These are phyloP conservation scores for Salarias fasciatus DNA, from an alignment of 2,797 vertebrate genomes.

Conservation along the genomic window DNA sequence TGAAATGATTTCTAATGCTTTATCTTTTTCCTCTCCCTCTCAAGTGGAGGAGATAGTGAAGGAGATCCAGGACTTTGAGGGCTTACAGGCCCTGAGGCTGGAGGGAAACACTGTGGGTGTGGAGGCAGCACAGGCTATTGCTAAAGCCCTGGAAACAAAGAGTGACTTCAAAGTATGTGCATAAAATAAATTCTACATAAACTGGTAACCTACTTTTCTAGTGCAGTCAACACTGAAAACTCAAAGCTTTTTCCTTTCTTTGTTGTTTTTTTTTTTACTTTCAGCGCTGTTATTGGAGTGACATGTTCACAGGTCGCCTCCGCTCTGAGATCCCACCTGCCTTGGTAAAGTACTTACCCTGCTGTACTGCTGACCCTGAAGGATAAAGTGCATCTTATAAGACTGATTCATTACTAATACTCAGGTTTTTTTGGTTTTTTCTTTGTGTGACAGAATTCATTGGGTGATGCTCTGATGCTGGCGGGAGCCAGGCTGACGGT, in stretches of 20 bases:
- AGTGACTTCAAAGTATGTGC: constrained; percentile 87
- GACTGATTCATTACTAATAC: neutral
- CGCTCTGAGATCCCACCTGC: constrained; percentile 95
- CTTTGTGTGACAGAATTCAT: constrained; percentile 81
- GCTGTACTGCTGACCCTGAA: neutral
- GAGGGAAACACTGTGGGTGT: constrained; percentile 97
- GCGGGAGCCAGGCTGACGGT: constrained; percentile 92
- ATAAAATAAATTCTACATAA: too few relatives aligned
- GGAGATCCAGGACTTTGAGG: constrained; percentile 89
- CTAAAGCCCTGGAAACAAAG: constrained; percentile 93
- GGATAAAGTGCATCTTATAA: neutral
- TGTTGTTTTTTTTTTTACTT: constrained; percentile 17
- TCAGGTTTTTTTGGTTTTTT: neutral
- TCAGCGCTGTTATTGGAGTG: constrained; percentile 97
- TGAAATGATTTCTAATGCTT: neutral
- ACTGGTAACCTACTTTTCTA: too few relatives aligned
- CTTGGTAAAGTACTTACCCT: constrained; percentile 81
- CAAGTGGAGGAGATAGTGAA: constrained; percentile 91
- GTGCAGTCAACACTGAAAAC: too few relatives aligned
- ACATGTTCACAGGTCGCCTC: constrained; percentile 98
- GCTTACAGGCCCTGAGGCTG: constrained; percentile 90
- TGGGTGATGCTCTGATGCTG: constrained; percentile 90
- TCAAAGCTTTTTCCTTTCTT: neutral
- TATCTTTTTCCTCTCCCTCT: neutral
- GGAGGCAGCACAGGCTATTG: constrained; percentile 93